A percentile compares a stretch with the other conserved stretches of the same genome.
These are phyloP conservation scores for Sarcophaga subvicina DNA, from an alignment of 2,888 invertebrate genomes.

Conservation along the genomic window DNA sequence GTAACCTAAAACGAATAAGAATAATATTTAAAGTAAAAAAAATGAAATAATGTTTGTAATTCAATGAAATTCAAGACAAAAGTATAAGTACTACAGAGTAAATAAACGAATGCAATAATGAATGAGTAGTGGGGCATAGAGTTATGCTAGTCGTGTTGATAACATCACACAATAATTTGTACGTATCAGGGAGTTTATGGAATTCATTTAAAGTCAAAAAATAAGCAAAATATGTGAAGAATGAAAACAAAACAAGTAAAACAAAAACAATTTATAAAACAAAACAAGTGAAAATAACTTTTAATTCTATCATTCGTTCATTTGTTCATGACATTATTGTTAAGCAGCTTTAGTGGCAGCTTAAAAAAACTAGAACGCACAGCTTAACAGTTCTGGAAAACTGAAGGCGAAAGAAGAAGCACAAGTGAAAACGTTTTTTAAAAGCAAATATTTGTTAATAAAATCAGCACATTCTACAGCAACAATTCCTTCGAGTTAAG, in stretches of 20 bases:
- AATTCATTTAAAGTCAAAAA: conserved; percentile 12
- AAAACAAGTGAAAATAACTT: conserved; percentile 33
- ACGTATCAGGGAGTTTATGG: conserved; percentile 6
- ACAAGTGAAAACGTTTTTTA: too few species aligned
- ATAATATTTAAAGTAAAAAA: conserved; percentile 19
- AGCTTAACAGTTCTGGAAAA: too few species aligned
- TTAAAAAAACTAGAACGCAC: neutral
- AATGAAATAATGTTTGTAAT: conserved; percentile 5
- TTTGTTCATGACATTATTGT: conserved; percentile 45
- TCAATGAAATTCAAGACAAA: neutral
- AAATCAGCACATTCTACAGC: too few species aligned
- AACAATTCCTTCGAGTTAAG: too few species aligned
- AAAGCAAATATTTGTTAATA: too few species aligned
- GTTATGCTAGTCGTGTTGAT: too few species aligned
- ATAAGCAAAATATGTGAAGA: neutral
- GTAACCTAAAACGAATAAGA: conserved; percentile 11
- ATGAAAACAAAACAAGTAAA: neutral
- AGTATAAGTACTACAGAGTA: neutral
- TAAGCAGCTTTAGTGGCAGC: conserved; percentile 43
- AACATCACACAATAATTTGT: neutral
- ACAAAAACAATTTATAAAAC: neutral
- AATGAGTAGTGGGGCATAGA: too few species aligned
- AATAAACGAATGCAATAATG: too few species aligned
- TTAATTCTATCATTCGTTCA: conserved; percentile 49
- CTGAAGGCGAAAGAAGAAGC: too few species aligned